Evolutionary conservation across 2,888 invertebrate species (phyloP).

Genomic region (Pinctada fucata): DNA sequence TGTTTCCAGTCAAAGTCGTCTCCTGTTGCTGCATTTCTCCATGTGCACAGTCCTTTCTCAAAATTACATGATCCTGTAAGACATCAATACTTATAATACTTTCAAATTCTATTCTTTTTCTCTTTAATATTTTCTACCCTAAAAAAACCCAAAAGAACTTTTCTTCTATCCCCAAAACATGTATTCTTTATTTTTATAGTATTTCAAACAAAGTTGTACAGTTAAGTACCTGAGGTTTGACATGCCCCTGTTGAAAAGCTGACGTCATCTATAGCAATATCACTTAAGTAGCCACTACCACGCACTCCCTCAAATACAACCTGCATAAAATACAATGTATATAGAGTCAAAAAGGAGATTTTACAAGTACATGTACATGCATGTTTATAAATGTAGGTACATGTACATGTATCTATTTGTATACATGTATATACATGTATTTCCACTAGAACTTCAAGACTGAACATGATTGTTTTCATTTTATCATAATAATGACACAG

Average conservation of each 20-base stretch:
- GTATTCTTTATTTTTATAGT: too few relatives aligned
- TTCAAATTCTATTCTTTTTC: too few relatives aligned
- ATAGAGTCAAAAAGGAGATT: too few relatives aligned
- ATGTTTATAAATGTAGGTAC: background rate
- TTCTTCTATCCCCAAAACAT: too few relatives aligned
- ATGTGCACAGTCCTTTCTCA: slow-evolving; percentile 68
- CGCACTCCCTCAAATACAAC: slow-evolving; percentile 69
- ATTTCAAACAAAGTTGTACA: too few relatives aligned
- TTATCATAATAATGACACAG: too few relatives aligned
- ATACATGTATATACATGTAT: background rate
- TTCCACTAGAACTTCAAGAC: background rate
- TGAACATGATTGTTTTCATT: too few relatives aligned
- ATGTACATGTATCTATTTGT: background rate
- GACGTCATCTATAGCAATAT: slow-evolving; percentile 72
- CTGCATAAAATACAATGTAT: slow-evolving; percentile 37
- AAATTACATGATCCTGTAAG: slow-evolving; percentile 58
- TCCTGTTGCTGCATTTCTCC: slow-evolving; percentile 58
- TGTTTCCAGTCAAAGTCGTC: slow-evolving; percentile 72
- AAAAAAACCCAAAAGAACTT: too few relatives aligned
- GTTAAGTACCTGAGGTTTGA: slow-evolving; percentile 42
- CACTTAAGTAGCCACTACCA: slow-evolving; percentile 62
- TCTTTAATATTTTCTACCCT: too few relatives aligned
- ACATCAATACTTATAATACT: too few relatives aligned
- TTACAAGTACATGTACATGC: too few relatives aligned
- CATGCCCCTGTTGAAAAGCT: slow-evolving; percentile 52